Evolutionary conservation across 1,140 invertebrate species (phyloP).

Genomic region (Bicyclus anynana): DNA sequence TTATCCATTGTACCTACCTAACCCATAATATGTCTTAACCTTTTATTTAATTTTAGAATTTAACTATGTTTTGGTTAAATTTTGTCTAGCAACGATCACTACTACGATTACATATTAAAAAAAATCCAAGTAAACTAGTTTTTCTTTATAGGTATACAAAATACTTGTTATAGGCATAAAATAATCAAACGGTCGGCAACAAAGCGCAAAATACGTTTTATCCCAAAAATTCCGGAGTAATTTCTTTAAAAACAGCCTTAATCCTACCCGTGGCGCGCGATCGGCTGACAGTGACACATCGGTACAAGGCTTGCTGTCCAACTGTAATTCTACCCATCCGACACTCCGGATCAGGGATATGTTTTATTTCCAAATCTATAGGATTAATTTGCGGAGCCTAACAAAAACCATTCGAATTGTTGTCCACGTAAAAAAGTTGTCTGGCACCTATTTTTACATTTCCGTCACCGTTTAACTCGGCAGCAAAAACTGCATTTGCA

Average conservation of each 20-base stretch:
- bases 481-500: background rate
- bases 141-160: no score
- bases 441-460: background rate
- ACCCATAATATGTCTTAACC: no score
- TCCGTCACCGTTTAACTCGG: background rate
- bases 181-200: background rate
- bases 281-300: slow-evolving; percentile 75
- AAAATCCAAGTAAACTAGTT: no score
- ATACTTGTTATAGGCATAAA: background rate
- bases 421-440: background rate
- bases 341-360: slow-evolving; percentile 24
- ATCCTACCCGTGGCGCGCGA: slow-evolving; percentile 56
- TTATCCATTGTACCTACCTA: no score
- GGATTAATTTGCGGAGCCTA: slow-evolving; percentile 33
- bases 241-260: slow-evolving; percentile 68
- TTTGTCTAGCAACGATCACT: no score
- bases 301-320: slow-evolving; percentile 71
- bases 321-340: slow-evolving; percentile 68
- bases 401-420: background rate
- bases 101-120: no score
- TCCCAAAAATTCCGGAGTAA: slow-evolving; percentile 45
- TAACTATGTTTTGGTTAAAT: no score
- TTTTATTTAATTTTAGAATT: no score
- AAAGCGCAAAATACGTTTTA: slow-evolving; percentile 15
- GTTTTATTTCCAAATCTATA: slow-evolving; percentile 47